These are phyloP conservation scores for Neolamprologus ventralis DNA, from an alignment of 2,113 vertebrate genomes.

Conservation along the genomic window DNA sequence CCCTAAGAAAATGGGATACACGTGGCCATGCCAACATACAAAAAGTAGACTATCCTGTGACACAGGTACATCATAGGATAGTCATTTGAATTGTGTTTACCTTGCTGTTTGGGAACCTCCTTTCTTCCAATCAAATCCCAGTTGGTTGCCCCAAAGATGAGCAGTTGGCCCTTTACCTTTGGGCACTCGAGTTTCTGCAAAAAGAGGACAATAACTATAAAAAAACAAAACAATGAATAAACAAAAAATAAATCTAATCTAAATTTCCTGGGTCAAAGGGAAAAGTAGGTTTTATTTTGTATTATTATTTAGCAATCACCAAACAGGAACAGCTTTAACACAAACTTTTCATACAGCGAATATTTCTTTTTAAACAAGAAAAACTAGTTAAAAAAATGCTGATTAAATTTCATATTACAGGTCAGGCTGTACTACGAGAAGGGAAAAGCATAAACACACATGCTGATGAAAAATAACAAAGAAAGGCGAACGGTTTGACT, in stretches of 20 bases:
- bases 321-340: background rate
- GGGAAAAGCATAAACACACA: background rate
- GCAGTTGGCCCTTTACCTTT: slow-evolving; percentile 85
- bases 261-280: background rate
- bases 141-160: slow-evolving; percentile 94
- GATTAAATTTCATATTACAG: background rate
- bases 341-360: background rate
- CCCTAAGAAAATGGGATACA: background rate
- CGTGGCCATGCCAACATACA: background rate
- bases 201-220: background rate
- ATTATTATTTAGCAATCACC: background rate
- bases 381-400: background rate
- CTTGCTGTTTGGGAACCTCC: slow-evolving; percentile 95
- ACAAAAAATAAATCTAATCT: background rate
- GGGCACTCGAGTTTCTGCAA: slow-evolving; percentile 89
- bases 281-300: background rate
- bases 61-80: background rate
- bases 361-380: background rate
- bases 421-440: background rate
- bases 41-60: background rate
- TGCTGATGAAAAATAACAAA: background rate
- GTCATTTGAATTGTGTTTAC: slow-evolving; percentile 47
- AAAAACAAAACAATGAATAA: background rate
- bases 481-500: background rate
- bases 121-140: slow-evolving; percentile 97